A percentile compares a stretch with the other conserved stretches of the same genome.
Evolutionary conservation across 2,113 vertebrate genomes (phyloP).

Genomic region (Pseudorhombus dupliciocellatus): DNA sequence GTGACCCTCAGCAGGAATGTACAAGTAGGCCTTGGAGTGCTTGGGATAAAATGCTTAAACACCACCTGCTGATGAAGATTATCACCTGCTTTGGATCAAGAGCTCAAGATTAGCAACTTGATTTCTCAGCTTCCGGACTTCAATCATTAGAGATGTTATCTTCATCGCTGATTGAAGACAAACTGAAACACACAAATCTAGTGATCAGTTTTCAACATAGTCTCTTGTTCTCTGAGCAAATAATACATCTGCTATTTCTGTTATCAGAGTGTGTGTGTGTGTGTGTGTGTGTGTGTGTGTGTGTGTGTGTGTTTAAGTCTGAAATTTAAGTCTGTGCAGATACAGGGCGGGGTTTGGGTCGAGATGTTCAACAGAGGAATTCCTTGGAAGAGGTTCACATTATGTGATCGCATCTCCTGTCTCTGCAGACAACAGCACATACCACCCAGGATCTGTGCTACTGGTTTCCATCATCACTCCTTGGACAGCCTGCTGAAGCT

Average conservation of each 20-base stretch:
- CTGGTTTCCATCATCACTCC: constrained; percentile 52
- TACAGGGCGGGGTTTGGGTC: constrained; percentile 22
- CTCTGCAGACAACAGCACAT: neutral
- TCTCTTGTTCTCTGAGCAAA: neutral
- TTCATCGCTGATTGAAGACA: neutral
- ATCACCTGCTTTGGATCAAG: too few relatives aligned
- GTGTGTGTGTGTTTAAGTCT: too few relatives aligned
- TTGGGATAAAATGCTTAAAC: neutral
- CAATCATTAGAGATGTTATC: neutral
- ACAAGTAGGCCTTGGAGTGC: neutral
- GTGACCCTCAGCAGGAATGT: neutral
- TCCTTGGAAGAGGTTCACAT: constrained; percentile 23
- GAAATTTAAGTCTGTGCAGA: neutral
- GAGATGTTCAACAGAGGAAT: constrained; percentile 31
- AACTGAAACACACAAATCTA: neutral
- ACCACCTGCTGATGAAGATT: neutral
- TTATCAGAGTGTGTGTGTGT: too few relatives aligned
- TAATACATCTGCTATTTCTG: neutral
- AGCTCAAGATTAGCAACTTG: neutral
- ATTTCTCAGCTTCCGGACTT: neutral
- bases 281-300: too few relatives aligned
- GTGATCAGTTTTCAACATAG: neutral
- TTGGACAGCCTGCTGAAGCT: constrained; percentile 20
- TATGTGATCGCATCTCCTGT: constrained; percentile 1
- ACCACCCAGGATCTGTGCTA: constrained; percentile 10